Evolutionary conservation across 2,113 vertebrate genomes (phyloP), one percentile per base, ranked within the genome.

Genomic region (Syngnathus typhle): DNA sequence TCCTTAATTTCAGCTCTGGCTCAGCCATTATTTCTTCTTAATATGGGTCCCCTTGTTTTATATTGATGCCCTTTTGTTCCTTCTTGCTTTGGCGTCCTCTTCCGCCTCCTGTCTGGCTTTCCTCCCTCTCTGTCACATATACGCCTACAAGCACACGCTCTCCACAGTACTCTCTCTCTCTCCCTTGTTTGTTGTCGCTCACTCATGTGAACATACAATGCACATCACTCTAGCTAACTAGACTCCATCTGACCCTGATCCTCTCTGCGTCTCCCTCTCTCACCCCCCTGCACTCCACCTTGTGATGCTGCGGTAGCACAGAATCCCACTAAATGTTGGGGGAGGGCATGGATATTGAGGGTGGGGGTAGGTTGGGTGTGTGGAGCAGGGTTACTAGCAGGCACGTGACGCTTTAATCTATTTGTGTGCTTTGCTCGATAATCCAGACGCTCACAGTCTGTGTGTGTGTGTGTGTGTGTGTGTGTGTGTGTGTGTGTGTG

Each of bases 1-100:
- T 79, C 72, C 86, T 82, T 21, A 60, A 89, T 77, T 90, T 91
- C 81, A 91, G 79, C 83, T 89, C 88, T 5, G 84, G 84, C 79
- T 88, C 85, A 63, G 85, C 84, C 87, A 87, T 89, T 71, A 81
- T 87, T 75, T 38, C 64, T 37, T 68, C 72, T 80, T 65, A 59
- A 60, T 72, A 60, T 63, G 65, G 36, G 23, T 73, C 60, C 67
- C 18, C 74, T 74, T 67, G 41, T 73, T 65, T 84, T 66, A 64
- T 67, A 64, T 76, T 81, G 38, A 61, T 46, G 55, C 6, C 61
- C 70, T 55, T 65, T 47, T 38, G 64, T 72, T 76, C 41, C 66
- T 69, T 79, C 70, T 60, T 75, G 62, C 52, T 52, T 79, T 70
- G 78, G 70, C 71, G 75, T 71, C 56, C 65, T 60, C 46, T 81